phyloP scores from a whole-genome alignment of 2,113 vertebrate genomes.

The Mugil cephalus region DNA sequence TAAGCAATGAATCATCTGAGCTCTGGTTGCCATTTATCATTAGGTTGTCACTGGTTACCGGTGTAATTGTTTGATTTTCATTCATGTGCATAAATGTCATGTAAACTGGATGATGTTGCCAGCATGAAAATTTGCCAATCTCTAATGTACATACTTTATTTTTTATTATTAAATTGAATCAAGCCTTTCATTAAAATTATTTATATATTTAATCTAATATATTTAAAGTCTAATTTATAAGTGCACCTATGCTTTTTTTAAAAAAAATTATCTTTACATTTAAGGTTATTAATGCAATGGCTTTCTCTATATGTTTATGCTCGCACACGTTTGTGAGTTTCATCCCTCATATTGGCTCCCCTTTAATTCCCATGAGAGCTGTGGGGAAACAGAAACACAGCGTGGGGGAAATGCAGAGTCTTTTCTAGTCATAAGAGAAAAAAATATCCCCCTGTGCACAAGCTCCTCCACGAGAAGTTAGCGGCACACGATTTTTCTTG shows the following conservation, averaged over 20 bases:
- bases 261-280: not conserved
- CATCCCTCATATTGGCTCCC: slow-evolving; percentile 35
- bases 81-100: not conserved
- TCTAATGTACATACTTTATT: no score
- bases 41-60: not conserved
- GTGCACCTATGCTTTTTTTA: not conserved
- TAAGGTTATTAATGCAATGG: not conserved
- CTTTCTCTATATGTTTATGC: slow-evolving; percentile 17
- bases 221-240: not conserved
- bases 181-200: no score
- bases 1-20: not conserved
- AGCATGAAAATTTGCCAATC: no score
- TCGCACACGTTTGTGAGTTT: slow-evolving; percentile 2
- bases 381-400: slow-evolving; percentile 50
- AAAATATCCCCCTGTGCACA: slow-evolving; percentile 35
- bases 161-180: no score
- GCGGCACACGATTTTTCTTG: not conserved
- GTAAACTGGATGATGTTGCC: not conserved
- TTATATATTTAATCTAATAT: no score
- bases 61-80: not conserved
- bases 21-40: not conserved
- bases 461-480: not conserved
- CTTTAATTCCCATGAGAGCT: slow-evolving; percentile 66
- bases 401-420: slow-evolving; percentile 60
- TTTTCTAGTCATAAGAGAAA: slow-evolving; percentile 56